A percentile compares a stretch with the other conserved stretches of the same genome.
phyloP scores from a whole-genome alignment of 2,113 vertebrate species.

The Podarcis cretensis region DNA sequence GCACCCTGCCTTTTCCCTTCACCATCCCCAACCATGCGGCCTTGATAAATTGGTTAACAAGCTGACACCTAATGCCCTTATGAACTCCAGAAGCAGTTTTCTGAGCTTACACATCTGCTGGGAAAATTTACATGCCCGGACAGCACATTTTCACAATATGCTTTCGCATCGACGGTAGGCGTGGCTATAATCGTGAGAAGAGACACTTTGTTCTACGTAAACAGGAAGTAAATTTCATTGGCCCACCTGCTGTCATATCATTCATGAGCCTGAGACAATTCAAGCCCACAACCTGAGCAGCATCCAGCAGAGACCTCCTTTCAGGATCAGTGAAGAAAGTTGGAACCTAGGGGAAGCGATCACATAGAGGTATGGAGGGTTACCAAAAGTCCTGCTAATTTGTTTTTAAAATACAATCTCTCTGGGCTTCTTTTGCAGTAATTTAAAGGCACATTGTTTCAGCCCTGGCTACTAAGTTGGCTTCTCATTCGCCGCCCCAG shows the following conservation, averaged over 20 bases:
- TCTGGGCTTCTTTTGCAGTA: not conserved
- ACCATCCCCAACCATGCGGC: not conserved
- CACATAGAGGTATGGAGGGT: not conserved
- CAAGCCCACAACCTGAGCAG: constrained; percentile 95
- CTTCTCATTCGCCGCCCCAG: not conserved
- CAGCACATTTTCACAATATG: not conserved
- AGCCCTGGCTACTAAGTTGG: not conserved
- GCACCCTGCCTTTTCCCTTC: not conserved
- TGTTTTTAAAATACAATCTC: not conserved
- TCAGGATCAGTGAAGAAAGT: constrained; percentile 94
- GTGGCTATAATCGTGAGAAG: not conserved
- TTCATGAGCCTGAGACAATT: constrained; percentile 96
- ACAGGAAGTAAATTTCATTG: not conserved
- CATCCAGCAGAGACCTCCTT: constrained; percentile 93
- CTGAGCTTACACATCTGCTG: no score
- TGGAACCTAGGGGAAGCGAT: constrained; percentile 83
- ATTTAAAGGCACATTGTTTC: not conserved
- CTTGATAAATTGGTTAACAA: not conserved
- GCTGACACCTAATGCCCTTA: not conserved
- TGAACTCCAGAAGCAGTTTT: not conserved
- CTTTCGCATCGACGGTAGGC: not conserved
- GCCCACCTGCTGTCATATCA: constrained; percentile 93
- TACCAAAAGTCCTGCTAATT: not conserved
- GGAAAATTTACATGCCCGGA: not conserved
- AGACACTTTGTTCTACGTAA: not conserved